These are phyloP conservation scores for Eumeta japonica DNA, from an alignment of 1,140 invertebrate species.

Conservation along the genomic window DNA sequence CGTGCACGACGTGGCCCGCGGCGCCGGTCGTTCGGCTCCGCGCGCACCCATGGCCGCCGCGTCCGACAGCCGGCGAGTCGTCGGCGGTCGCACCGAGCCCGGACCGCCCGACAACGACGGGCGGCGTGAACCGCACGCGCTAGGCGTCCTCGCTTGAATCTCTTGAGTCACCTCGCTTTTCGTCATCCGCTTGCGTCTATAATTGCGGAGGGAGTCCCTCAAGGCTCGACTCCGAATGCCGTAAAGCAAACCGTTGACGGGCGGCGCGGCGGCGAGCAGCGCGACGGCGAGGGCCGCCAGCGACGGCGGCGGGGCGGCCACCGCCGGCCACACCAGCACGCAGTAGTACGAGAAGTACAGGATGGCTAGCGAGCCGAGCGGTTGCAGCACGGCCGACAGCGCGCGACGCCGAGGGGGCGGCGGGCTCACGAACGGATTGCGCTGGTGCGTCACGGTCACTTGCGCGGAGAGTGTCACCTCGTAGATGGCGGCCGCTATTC, in stretches of 20 bases:
- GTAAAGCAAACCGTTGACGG: constrained; percentile 74
- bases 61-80: constrained; percentile 66
- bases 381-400: constrained; percentile 68
- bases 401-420: constrained; percentile 64
- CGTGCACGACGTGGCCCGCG: constrained; percentile 48
- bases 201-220: constrained; percentile 72
- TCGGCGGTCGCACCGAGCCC: constrained; percentile 61
- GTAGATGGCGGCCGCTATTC: constrained; percentile 81
- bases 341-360: constrained; percentile 74
- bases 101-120: constrained; percentile 68
- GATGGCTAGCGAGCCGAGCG: constrained; percentile 69
- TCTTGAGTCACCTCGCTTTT: constrained; percentile 77
- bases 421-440: constrained; percentile 70
- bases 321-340: constrained; percentile 68
- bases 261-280: constrained; percentile 67
- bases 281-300: constrained; percentile 63
- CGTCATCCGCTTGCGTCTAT: constrained; percentile 76
- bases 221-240: constrained; percentile 72
- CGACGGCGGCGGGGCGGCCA: constrained; percentile 49
- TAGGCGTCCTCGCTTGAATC: constrained; percentile 75
- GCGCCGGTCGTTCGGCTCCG: constrained; percentile 41
- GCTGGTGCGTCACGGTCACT: constrained; percentile 78
- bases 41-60: constrained; percentile 59
- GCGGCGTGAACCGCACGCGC: constrained; percentile 69
- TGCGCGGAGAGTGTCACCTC: constrained; percentile 81